These are phyloP conservation scores for Eunapius fragilis DNA, from an alignment of 37 sponge, comb jelly and placozoan species.

Conservation along the genomic window DNA sequence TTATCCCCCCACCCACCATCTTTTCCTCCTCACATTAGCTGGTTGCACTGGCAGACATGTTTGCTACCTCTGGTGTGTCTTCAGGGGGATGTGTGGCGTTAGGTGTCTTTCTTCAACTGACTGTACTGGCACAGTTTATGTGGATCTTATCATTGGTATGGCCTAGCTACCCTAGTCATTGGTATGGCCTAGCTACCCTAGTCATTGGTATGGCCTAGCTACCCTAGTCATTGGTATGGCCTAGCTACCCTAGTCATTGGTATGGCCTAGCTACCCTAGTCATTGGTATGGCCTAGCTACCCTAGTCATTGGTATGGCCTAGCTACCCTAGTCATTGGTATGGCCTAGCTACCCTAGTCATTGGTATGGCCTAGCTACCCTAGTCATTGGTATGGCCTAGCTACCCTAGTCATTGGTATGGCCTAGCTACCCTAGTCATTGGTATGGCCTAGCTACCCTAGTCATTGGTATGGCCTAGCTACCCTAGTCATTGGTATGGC, in stretches of 20 bases:
- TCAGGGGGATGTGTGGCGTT: constrained; percentile 57
- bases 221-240: not conserved
- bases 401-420: no score
- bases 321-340: not conserved
- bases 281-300: no score
- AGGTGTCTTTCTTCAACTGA: constrained; percentile 61
- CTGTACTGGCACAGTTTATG: constrained; percentile 57
- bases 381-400: no score
- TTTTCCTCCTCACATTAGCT: constrained; percentile 20
- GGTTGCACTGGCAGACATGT: constrained; percentile 57
- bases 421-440: not conserved
- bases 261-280: not conserved
- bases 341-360: no score
- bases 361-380: not conserved
- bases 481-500: not conserved
- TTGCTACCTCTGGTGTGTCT: constrained; percentile 27
- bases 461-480: not conserved
- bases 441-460: no score
- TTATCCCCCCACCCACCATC: not conserved
- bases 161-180: not conserved
- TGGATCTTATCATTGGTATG: constrained; percentile 66
- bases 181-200: no score
- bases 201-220: not conserved
- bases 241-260: no score
- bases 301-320: not conserved